Evolutionary conservation across 1,140 invertebrate species (phyloP).

Genomic region (Armadillidium nasatum): DNA sequence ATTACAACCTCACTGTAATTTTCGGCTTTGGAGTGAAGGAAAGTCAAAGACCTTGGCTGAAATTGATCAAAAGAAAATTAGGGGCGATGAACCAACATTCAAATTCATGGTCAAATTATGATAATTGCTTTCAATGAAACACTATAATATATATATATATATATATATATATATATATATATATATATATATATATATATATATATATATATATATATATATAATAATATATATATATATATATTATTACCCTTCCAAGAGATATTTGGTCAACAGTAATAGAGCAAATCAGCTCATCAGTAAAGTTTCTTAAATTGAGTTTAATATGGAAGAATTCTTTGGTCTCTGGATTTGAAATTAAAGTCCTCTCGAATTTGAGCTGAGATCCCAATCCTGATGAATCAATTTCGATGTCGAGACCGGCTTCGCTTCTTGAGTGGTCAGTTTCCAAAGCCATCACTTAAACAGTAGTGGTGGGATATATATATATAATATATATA

Average conservation of each 20-base stretch:
- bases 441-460: neutral
- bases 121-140: too few species aligned
- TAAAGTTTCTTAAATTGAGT: neutral
- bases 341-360: neutral
- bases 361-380: neutral
- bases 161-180: too few species aligned
- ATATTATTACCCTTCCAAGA: neutral
- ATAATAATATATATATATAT: too few species aligned
- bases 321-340: neutral
- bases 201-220: too few species aligned
- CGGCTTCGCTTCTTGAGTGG: neutral
- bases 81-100: too few species aligned
- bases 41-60: neutral
- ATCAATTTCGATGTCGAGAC: neutral
- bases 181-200: too few species aligned
- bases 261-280: neutral
- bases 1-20: slow-evolving; percentile 33
- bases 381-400: neutral
- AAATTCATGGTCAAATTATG: too few species aligned
- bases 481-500: too few species aligned
- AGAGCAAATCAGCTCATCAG: neutral
- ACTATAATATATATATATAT: too few species aligned
- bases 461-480: too few species aligned
- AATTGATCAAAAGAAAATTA: too few species aligned
- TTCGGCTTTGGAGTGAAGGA: slow-evolving; percentile 18